Conservation (phyloP, 1,140 invertebrate species). For the Tyrophagus putrescentiae region DNA sequence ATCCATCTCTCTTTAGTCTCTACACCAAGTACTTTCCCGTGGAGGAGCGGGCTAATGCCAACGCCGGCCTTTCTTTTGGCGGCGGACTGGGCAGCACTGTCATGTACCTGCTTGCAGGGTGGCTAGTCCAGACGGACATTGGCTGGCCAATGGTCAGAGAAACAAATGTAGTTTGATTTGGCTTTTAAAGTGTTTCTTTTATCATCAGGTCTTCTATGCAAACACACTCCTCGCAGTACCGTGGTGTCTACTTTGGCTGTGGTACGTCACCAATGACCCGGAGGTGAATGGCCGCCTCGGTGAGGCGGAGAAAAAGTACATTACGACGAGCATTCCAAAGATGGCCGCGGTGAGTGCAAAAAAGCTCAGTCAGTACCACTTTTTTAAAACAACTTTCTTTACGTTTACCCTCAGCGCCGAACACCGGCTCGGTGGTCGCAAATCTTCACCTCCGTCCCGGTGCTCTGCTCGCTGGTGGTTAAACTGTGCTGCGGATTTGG, state of each 20-base stretch:
- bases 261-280: slow-evolving; percentile 67
- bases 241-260: slow-evolving; percentile 66
- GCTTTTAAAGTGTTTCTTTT: slow-evolving; percentile 35
- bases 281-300: slow-evolving; percentile 68
- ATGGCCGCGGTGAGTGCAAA: not conserved
- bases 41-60: slow-evolving; percentile 6
- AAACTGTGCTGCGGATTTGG: slow-evolving; percentile 82
- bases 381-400: not conserved
- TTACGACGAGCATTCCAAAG: slow-evolving; percentile 40
- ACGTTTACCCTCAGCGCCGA: not conserved
- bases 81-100: slow-evolving; percentile 34
- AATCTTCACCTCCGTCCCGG: slow-evolving; percentile 60
- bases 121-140: slow-evolving; percentile 31
- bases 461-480: slow-evolving; percentile 79
- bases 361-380: not conserved
- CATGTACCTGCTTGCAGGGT: slow-evolving; percentile 28
- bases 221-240: not conserved
- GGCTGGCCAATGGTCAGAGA: slow-evolving; percentile 47
- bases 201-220: slow-evolving; percentile 1
- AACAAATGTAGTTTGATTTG: too few species aligned
- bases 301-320: slow-evolving; percentile 60
- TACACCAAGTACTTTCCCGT: slow-evolving; percentile 16
- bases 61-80: slow-evolving; percentile 18
- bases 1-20: slow-evolving; percentile 4
- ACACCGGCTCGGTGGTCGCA: slow-evolving; percentile 49